Evolutionary conservation across 2,888 invertebrate genomes (phyloP).

Genomic region (Rotaria macrura): DNA sequence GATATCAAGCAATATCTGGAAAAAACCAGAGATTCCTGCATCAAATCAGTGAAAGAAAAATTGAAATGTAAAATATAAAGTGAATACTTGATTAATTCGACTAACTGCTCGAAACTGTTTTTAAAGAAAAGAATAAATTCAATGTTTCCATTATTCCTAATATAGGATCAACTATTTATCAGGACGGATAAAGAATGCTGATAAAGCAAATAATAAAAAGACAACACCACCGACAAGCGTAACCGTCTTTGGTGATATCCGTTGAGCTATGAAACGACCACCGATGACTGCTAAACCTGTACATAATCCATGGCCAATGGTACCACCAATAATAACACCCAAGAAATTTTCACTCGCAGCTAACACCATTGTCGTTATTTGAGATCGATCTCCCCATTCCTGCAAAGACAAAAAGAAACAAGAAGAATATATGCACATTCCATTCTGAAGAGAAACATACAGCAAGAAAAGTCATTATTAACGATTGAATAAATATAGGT

Average conservation of each 20-base stretch:
- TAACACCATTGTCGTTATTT: slow-evolving; percentile 88
- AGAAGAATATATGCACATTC: too few relatives aligned
- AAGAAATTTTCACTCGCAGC: slow-evolving; percentile 85
- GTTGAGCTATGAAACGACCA: slow-evolving; percentile 87
- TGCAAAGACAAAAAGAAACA: neutral
- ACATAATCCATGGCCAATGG: slow-evolving; percentile 84
- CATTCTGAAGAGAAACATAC: too few relatives aligned
- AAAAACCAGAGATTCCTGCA: neutral
- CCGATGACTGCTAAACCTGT: slow-evolving; percentile 92
- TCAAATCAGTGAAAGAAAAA: neutral
- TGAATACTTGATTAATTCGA: too few relatives aligned
- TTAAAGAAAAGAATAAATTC: neutral
- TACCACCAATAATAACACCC: slow-evolving; percentile 85
- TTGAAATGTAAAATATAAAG: too few relatives aligned
- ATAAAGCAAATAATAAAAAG: slow-evolving; percentile 33
- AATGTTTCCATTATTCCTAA: neutral
- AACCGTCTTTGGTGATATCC: slow-evolving; percentile 84
- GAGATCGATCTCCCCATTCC: slow-evolving; percentile 97
- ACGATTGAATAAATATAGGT: slow-evolving; percentile 28
- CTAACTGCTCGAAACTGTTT: neutral
- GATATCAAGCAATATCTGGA: neutral
- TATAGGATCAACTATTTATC: neutral
- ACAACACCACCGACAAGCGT: slow-evolving; percentile 33
- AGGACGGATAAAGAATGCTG: slow-evolving; percentile 31
- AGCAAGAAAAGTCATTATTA: slow-evolving; percentile 32